Conservation (phyloP, 2,113 vertebrate species). For the Triplophysa rosa region DNA sequence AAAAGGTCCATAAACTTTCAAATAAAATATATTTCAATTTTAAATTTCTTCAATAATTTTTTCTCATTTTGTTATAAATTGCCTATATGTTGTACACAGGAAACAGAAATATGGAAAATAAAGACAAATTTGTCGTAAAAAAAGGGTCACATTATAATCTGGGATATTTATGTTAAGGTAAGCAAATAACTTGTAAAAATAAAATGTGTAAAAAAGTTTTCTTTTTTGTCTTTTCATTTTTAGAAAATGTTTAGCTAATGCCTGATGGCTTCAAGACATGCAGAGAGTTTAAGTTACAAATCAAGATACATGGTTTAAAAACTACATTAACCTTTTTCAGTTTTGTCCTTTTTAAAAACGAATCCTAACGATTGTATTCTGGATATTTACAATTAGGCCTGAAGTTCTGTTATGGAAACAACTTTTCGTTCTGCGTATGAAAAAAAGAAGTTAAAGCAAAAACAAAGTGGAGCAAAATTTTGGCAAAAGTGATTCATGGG, state of each 20-base stretch:
- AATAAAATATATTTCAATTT: conserved; percentile 95
- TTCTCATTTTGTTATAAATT: conserved; percentile 94
- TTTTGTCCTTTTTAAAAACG: conserved; percentile 69
- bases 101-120: conserved; percentile 74
- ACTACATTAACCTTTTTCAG: conserved; percentile 74
- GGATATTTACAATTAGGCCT: conserved; percentile 73
- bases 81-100: conserved; percentile 88
- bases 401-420: conserved; percentile 70
- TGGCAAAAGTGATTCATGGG: conserved; percentile 59
- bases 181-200: conserved; percentile 81
- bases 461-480: conserved; percentile 42
- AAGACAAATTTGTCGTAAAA: conserved; percentile 84
- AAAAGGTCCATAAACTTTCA: conserved; percentile 96
- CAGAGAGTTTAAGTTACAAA: conserved; percentile 82
- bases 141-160: conserved; percentile 83
- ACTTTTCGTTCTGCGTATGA: conserved; percentile 79
- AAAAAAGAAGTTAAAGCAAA: conserved; percentile 72
- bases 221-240: conserved; percentile 56
- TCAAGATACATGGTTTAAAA: conserved; percentile 80
- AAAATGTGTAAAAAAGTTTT: conserved; percentile 77
- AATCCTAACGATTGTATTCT: conserved; percentile 75
- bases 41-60: conserved; percentile 89
- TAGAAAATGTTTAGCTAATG: conserved; percentile 76
- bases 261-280: conserved; percentile 79
- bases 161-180: conserved; percentile 75